Evolutionary conservation across 2,797 vertebrate species (phyloP).

Genomic region (Pelochelys cantorii): DNA sequence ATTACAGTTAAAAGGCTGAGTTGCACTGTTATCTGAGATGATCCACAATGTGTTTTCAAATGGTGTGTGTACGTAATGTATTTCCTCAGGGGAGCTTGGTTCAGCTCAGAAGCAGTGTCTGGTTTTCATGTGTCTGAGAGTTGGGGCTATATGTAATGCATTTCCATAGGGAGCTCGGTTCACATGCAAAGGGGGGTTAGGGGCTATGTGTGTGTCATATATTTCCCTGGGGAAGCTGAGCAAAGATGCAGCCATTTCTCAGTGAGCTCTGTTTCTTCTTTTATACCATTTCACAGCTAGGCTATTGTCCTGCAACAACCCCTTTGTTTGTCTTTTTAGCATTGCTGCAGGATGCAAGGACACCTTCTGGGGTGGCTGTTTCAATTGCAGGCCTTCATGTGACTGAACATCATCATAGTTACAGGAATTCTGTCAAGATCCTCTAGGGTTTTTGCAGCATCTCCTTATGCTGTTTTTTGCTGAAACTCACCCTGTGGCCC

Average conservation of each 20-base stretch:
- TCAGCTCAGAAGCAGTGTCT: conserved; percentile 36
- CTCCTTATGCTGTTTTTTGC: not conserved
- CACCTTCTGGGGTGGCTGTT: not conserved
- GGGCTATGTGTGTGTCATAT: not conserved
- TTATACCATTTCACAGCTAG: conserved; percentile 14
- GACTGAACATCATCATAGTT: not conserved
- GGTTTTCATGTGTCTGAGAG: not conserved
- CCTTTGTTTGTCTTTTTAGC: not conserved
- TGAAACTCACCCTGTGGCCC: not conserved
- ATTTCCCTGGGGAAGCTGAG: not conserved
- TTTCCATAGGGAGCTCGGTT: conserved; percentile 32
- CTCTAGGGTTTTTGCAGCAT: not conserved
- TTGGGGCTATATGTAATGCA: conserved; percentile 23
- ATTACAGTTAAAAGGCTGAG: conserved; percentile 12
- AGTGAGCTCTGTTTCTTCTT: conserved; percentile 14
- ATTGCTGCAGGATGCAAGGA: not conserved
- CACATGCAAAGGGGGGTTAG: not conserved
- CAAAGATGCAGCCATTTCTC: not conserved
- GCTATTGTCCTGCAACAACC: not conserved
- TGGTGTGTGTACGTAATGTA: not conserved
- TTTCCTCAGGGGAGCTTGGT: conserved; percentile 1
- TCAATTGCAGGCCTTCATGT: not conserved
- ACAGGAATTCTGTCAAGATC: not conserved
- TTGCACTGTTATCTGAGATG: not conserved
- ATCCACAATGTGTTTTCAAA: not conserved